Evolutionary conservation across 1,140 invertebrate genomes (phyloP).

Genomic region (Episyrphus balteatus): DNA sequence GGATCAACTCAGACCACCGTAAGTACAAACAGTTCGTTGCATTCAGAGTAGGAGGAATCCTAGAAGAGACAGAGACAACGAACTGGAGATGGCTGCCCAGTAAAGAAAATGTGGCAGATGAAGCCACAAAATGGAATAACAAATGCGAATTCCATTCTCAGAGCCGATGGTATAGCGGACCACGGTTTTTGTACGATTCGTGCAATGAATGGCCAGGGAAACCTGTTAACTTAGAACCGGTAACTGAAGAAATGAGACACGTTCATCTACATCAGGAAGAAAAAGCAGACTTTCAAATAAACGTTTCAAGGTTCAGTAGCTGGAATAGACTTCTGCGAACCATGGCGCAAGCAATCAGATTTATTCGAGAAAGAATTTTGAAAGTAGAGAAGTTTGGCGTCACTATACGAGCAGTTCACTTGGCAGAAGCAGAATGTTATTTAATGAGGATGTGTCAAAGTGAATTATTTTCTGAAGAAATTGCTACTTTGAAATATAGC

Average conservation of each 20-base stretch:
- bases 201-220: constrained; percentile 1
- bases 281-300: not conserved
- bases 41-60: constrained; percentile 31
- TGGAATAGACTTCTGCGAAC: too few species aligned
- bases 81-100: constrained; percentile 21
- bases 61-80: constrained; percentile 10
- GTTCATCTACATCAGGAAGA: not conserved
- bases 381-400: not conserved
- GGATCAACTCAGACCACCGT: constrained; percentile 19
- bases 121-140: constrained; percentile 9
- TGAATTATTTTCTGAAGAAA: not conserved
- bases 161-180: not conserved
- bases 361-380: not conserved
- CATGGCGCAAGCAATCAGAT: not conserved
- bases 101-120: constrained; percentile 15
- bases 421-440: not conserved
- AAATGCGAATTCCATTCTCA: not conserved
- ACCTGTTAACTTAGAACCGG: not conserved
- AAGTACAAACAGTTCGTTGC: constrained; percentile 31
- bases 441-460: not conserved
- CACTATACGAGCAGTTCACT: not conserved
- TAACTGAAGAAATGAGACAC: not conserved
- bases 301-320: not conserved
- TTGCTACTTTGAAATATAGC: not conserved
- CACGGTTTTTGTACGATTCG: not conserved